Conservation (phyloP, 2,797 vertebrate genomes). For the Mallotus villosus region DNA sequence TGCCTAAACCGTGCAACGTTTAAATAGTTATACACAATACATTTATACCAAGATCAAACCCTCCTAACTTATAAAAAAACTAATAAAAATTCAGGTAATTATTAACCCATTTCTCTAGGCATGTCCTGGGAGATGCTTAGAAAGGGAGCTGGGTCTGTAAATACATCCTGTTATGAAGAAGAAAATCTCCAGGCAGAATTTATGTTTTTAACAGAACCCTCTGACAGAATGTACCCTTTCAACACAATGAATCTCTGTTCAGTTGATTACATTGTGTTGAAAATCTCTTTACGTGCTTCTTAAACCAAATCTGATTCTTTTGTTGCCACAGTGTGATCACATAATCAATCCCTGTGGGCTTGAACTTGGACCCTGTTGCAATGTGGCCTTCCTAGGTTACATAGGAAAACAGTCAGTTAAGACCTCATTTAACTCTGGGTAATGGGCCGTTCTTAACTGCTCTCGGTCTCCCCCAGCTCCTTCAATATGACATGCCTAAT, state of each 20-base stretch:
- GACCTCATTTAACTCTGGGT: conserved; percentile 39
- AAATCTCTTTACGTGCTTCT: conserved; percentile 45
- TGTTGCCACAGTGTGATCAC: conserved; percentile 60
- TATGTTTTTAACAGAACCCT: not conserved
- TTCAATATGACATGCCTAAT: conserved; percentile 35
- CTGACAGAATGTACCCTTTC: conserved; percentile 28
- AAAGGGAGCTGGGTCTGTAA: too few species aligned
- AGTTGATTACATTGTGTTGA: conserved; percentile 54
- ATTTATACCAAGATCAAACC: too few species aligned
- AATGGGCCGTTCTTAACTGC: conserved; percentile 42
- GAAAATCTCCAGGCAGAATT: too few species aligned
- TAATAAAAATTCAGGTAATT: too few species aligned
- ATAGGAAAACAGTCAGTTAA: conserved; percentile 36
- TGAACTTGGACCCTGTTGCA: conserved; percentile 36
- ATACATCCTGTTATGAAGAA: too few species aligned
- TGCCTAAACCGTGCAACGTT: too few species aligned
- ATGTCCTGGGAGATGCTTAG: too few species aligned
- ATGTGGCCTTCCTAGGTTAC: conserved; percentile 41
- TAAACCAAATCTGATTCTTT: conserved; percentile 57
- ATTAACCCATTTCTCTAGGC: too few species aligned
- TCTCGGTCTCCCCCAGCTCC: conserved; percentile 46
- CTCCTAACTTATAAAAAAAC: too few species aligned
- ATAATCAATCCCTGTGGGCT: conserved; percentile 53
- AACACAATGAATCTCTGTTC: conserved; percentile 29
- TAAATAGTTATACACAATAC: too few species aligned